phyloP scores from a whole-genome alignment of 2,797 vertebrate species.

The Sebastes ruberrimus region DNA sequence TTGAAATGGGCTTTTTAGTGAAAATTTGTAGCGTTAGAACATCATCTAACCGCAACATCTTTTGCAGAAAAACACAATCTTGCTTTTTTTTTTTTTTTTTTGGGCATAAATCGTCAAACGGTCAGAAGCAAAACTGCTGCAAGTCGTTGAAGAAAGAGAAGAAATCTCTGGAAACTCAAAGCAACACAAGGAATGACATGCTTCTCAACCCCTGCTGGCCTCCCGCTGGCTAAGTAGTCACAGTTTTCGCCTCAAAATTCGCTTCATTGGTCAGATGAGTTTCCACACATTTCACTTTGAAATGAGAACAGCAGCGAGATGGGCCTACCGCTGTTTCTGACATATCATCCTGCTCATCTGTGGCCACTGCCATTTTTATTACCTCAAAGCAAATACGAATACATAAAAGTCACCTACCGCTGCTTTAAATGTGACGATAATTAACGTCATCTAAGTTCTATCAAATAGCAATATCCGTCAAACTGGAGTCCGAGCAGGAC shows the following conservation, averaged over 20 bases:
- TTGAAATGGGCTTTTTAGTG: neutral
- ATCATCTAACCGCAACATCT: neutral
- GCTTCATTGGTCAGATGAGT: constrained; percentile 66
- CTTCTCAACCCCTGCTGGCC: constrained; percentile 9
- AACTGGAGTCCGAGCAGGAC: constrained; percentile 1
- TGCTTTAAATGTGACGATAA: constrained; percentile 18
- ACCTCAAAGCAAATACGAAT: constrained; percentile 22
- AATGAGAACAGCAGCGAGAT: constrained; percentile 38
- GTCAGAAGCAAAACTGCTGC: neutral
- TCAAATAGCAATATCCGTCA: neutral
- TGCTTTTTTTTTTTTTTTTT: neutral
- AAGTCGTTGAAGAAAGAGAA: neutral
- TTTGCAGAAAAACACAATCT: neutral
- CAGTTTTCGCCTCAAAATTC: constrained; percentile 41
- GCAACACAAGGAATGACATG: constrained; percentile 7
- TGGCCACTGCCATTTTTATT: constrained; percentile 7
- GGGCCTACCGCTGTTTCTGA: constrained; percentile 25
- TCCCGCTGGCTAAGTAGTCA: constrained; percentile 61
- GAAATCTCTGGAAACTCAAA: constrained; percentile 10
- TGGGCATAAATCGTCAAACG: neutral
- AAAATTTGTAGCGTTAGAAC: neutral
- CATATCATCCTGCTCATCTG: constrained; percentile 32
- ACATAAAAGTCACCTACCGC: neutral
- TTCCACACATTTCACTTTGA: constrained; percentile 66
- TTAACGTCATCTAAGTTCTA: neutral